Percentiles rank a stretch among this genome's conserved stretches.
Conservation (phyloP, 1,140 invertebrate genomes). For the Paraescarpia echinospica region DNA sequence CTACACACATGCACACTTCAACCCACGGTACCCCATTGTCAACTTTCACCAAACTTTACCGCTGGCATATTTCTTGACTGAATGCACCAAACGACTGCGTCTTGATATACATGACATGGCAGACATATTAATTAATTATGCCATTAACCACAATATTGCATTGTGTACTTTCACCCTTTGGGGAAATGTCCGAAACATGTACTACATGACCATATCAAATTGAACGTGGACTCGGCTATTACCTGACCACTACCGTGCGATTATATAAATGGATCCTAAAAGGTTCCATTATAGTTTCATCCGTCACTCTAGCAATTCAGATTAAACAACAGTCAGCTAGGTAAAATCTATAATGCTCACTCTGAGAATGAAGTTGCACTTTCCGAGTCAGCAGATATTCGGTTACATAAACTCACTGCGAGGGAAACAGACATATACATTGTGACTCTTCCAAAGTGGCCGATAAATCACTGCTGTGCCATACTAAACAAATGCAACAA, state of each 20-base stretch:
- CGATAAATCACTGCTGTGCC: background rate
- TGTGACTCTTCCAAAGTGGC: background rate
- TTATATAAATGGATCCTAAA: background rate
- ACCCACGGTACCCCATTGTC: background rate
- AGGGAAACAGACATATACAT: background rate
- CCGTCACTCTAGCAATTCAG: background rate
- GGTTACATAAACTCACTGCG: background rate
- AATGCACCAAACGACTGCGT: background rate
- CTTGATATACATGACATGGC: background rate
- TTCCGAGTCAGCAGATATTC: background rate
- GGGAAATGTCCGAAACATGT: background rate
- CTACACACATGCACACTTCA: background rate
- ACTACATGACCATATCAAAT: background rate
- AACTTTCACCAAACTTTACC: background rate
- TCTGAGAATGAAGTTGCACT: background rate
- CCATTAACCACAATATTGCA: background rate
- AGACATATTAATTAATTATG: background rate
- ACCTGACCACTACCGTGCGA: background rate
- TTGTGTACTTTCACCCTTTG: background rate
- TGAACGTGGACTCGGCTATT: background rate
- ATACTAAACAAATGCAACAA: background rate
- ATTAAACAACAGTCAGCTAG: background rate
- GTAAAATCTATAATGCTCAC: background rate
- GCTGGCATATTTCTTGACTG: background rate
- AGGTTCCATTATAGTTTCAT: background rate